Evolutionary conservation across 2,113 vertebrate species (phyloP).

Genomic region (Oreochromis niloticus): DNA sequence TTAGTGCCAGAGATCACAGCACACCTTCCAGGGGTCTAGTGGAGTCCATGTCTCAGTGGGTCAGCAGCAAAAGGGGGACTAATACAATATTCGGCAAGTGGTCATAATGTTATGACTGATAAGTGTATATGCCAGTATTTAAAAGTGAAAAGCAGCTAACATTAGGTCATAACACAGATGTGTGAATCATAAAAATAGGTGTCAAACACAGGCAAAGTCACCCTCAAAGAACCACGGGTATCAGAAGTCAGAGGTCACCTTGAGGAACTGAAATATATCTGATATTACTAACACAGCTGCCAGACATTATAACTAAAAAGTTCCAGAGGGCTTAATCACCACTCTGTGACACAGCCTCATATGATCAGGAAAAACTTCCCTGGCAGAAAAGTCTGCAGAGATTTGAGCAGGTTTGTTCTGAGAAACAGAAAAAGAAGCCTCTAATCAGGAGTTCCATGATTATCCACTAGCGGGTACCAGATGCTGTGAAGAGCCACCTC

Average conservation of each 20-base stretch:
- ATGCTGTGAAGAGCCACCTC: background rate
- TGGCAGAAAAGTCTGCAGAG: background rate
- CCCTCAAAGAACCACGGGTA: background rate
- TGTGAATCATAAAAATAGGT: background rate
- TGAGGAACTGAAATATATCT: background rate
- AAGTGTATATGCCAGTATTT: background rate
- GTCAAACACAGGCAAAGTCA: accelerated
- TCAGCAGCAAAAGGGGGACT: accelerated
- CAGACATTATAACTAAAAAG: background rate
- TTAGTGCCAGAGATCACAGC: background rate
- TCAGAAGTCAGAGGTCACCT: conserved; percentile 14
- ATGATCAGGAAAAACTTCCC: background rate
- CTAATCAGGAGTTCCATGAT: background rate
- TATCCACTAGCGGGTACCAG: background rate
- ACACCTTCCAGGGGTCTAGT: background rate
- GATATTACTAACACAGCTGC: background rate
- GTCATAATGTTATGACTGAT: background rate
- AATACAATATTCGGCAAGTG: background rate
- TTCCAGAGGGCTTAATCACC: background rate
- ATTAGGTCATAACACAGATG: background rate
- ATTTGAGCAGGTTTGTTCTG: background rate
- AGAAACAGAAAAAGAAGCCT: background rate
- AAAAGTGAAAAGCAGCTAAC: background rate
- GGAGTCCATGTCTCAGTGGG: accelerated
- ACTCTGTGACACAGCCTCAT: background rate